Conservation (phyloP, 2,888 invertebrate genomes). For the Drosophila monieri region DNA sequence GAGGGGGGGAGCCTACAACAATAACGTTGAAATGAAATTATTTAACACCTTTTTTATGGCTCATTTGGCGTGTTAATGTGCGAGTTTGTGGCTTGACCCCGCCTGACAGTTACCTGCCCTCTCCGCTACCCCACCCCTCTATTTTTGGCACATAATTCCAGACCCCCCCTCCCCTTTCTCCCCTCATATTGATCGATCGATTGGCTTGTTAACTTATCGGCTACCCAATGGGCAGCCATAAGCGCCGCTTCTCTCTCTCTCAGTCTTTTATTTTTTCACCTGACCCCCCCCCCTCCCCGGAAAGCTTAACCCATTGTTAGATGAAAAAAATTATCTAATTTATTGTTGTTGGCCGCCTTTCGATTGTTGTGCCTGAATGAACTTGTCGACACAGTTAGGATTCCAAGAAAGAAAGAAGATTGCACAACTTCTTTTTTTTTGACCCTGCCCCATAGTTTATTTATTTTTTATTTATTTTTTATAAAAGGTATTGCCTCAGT, state of each 20-base stretch:
- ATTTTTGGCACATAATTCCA: slow-evolving; percentile 24
- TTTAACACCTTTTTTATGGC: slow-evolving; percentile 57
- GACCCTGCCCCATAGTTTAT: slow-evolving; percentile 14
- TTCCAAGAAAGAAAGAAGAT: slow-evolving; percentile 37
- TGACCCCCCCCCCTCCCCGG: background rate
- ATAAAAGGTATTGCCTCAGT: background rate
- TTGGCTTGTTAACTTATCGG: slow-evolving; percentile 8
- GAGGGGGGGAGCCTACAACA: slow-evolving; percentile 30
- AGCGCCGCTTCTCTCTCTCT: background rate
- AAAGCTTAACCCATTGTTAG: slow-evolving; percentile 1
- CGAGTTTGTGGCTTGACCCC: background rate
- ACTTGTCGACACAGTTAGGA: slow-evolving; percentile 60
- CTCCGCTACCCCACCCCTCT: too few species aligned
- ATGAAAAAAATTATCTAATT: slow-evolving; percentile 55
- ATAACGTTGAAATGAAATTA: slow-evolving; percentile 49
- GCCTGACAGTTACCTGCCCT: too few species aligned
- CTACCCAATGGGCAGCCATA: slow-evolving; percentile 17
- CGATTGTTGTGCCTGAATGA: slow-evolving; percentile 48
- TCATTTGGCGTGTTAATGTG: slow-evolving; percentile 44
- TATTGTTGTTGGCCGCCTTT: slow-evolving; percentile 47
- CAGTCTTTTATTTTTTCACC: too few species aligned
- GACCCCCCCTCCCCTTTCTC: too few species aligned
- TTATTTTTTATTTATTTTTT: background rate
- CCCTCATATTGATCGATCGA: slow-evolving; percentile 9
- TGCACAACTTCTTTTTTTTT: slow-evolving; percentile 13